Conservation (phyloP, 2,888 invertebrate genomes). For the Ceramica pisi region DNA sequence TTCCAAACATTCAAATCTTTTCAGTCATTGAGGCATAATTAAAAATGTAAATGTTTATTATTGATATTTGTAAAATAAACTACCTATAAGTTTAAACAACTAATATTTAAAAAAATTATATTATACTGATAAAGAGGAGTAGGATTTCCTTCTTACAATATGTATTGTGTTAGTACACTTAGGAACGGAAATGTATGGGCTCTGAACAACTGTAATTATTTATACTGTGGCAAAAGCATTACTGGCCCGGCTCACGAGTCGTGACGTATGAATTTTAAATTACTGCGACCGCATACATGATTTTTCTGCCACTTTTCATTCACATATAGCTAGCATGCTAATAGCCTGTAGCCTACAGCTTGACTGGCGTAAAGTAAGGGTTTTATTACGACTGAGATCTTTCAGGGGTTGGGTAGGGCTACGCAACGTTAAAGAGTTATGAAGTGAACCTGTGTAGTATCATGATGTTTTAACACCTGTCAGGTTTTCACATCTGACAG, state of each 20-base stretch:
- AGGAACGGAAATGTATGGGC: not conserved
- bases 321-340: slow-evolving; percentile 39
- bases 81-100: too few relatives aligned
- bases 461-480: not conserved
- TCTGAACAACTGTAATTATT: not conserved
- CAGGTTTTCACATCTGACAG: not conserved
- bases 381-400: slow-evolving; percentile 31
- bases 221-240: slow-evolving; percentile 15
- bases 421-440: not conserved
- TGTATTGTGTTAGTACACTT: too few relatives aligned
- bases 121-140: too few relatives aligned
- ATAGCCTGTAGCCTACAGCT: slow-evolving; percentile 14
- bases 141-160: too few relatives aligned
- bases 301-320: slow-evolving; percentile 32
- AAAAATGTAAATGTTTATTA: too few relatives aligned
- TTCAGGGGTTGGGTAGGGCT: not conserved
- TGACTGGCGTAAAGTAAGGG: slow-evolving; percentile 25
- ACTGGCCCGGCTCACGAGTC: slow-evolving; percentile 1
- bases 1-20: too few relatives aligned
- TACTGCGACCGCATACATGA: slow-evolving; percentile 29
- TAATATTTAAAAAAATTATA: too few relatives aligned
- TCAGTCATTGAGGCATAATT: too few relatives aligned
- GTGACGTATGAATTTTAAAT: slow-evolving; percentile 46
- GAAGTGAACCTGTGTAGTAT: not conserved
- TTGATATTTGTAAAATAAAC: too few relatives aligned